Evolutionary conservation across 2,888 invertebrate genomes (phyloP).

Genomic region (Alloplasta piceator): DNA sequence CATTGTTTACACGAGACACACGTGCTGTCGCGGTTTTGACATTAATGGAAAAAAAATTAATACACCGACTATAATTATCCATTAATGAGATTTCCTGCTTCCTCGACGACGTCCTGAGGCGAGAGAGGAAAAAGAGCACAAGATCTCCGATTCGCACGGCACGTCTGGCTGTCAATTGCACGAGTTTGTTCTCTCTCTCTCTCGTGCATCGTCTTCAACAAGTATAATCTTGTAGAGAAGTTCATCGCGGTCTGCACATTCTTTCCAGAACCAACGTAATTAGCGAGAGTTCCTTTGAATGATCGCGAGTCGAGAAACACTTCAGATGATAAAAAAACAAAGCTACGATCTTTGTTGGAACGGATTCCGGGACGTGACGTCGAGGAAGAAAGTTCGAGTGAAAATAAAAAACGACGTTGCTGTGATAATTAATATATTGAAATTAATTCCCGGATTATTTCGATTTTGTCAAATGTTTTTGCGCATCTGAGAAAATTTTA

Average conservation of each 20-base stretch:
- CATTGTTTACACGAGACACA: constrained; percentile 51
- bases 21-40: constrained; percentile 1
- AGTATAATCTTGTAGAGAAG: neutral
- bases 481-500: too few relatives aligned
- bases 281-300: constrained; percentile 36
- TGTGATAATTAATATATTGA: neutral
- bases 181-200: neutral
- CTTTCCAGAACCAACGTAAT: constrained; percentile 12
- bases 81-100: constrained; percentile 22
- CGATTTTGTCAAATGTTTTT: too few relatives aligned
- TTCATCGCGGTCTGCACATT: constrained; percentile 13
- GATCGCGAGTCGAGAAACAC: constrained; percentile 25
- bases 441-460: neutral
- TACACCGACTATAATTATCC: constrained; percentile 16
- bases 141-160: neutral
- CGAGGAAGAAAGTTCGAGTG: constrained; percentile 22
- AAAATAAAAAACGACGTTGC: neutral
- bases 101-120: neutral
- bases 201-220: neutral
- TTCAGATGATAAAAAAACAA: constrained; percentile 24
- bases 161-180: constrained; percentile 23
- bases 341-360: neutral
- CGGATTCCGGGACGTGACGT: neutral
- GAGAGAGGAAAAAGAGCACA: neutral
- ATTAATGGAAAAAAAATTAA: constrained; percentile 50